Base-by-base conservation (phyloP, 2,888 invertebrate genomes). In the Aphrophora alni region DNA sequence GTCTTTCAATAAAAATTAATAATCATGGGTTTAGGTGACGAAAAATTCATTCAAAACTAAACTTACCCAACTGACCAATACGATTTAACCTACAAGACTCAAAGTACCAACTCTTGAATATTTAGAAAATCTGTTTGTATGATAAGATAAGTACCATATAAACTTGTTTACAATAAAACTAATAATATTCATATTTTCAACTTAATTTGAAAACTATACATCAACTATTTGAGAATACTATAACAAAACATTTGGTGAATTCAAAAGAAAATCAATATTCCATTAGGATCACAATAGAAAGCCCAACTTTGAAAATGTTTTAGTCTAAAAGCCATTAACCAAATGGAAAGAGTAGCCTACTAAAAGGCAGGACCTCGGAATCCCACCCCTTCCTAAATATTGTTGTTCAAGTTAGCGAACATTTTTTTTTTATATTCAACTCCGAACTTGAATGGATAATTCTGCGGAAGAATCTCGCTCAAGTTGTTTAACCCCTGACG, bases 401-500 rank as follows among this genome's bases (percentile, higher is more conserved):
- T n/a, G n/a, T n/a, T n/a, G 1, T 21, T 12, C n/a, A 21, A 59
- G 44, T 44, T 44, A 14, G 59, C n/a, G 59, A 38, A 33, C 74
- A 25, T 74, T 79, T 79, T 79, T 79, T n/a, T n/a, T n/a, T n/a
- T n/a, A n/a, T 79, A 79, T 68, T 68, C 25, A 27, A 51, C 44
- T 25, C 78, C n/a, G n/a, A 69, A 82, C 82, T 82, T 82, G 83
- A 83, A 82, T 83, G 83, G 83, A 83, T 82, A 83, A 83, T 83
- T 83, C 81, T 82, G 83, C 73, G 83, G 83, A 83, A 83, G 80
- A 83, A 79, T 81, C 75, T 21, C n/a, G 78, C 77, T 68, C 69
- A 74, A 81, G 75, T 81, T 81, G 78, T 78, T 81, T 81, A 77
- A 81, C 81, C 81, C 78, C 77, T 73, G 80, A 68, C 76, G 76